phyloP scores from a whole-genome alignment of 2,797 vertebrate species.

The Gallirallus australis region DNA sequence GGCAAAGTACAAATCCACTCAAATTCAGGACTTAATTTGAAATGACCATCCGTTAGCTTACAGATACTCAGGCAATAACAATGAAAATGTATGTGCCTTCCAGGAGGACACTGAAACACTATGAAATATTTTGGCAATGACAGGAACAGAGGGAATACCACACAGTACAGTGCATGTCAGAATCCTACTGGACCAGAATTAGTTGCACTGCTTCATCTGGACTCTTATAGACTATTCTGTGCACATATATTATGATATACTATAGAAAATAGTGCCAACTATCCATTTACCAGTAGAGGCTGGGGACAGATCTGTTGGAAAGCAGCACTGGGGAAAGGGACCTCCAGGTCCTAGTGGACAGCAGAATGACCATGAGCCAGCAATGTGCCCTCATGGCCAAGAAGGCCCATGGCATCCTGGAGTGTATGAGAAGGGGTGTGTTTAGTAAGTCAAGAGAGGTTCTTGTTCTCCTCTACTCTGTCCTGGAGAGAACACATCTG shows the following conservation, averaged over 20 bases:
- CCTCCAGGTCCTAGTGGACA: no score
- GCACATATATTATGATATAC: neutral
- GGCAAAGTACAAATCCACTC: neutral
- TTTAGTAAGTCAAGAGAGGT: no score
- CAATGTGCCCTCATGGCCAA: no score
- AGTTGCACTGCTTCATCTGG: neutral
- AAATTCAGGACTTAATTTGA: neutral
- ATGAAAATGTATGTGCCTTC: neutral
- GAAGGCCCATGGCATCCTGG: no score
- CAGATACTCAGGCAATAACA: neutral
- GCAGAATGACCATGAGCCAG: no score
- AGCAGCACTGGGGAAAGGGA: no score
- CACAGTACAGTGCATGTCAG: neutral
- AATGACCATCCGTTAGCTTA: neutral
- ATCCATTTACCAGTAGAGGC: no score
- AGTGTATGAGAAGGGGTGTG: no score
- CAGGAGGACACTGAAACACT: neutral
- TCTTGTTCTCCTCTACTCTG: no score
- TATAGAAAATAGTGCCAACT: neutral
- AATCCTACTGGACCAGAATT: neutral
- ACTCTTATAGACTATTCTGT: neutral
- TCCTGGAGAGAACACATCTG: no score
- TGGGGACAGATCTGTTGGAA: no score
- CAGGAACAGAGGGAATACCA: fast-evolving
- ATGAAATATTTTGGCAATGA: neutral